These are phyloP conservation scores for Phocides pigmalion DNA, from an alignment of 1,140 invertebrate genomes.

Conservation along the genomic window DNA sequence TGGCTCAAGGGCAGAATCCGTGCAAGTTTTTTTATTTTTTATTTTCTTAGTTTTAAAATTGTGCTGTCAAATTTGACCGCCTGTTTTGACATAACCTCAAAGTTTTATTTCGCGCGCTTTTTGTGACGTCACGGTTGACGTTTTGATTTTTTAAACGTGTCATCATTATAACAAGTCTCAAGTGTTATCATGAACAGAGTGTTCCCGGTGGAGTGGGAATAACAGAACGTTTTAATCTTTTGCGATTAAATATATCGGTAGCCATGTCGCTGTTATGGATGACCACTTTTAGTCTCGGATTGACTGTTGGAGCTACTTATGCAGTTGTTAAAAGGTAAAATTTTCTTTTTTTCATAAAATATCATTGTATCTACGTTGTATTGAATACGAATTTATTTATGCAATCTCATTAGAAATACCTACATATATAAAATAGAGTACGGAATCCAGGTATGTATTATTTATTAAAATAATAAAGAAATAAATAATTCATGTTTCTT, in stretches of 20 bases:
- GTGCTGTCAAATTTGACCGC: constrained; percentile 3
- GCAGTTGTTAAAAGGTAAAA: constrained; percentile 84
- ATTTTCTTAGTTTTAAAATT: neutral
- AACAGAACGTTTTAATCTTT: constrained; percentile 9
- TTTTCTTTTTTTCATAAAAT: neutral
- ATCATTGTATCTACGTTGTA: no score
- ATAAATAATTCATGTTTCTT: no score
- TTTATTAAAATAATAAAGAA: no score
- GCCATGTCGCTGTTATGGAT: constrained; percentile 84
- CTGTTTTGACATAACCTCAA: neutral
- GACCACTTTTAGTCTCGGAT: constrained; percentile 83
- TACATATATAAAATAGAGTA: no score
- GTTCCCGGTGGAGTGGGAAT: neutral
- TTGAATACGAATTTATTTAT: no score
- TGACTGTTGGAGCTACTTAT: constrained; percentile 84
- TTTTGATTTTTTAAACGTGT: constrained; percentile 9
- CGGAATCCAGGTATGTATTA: no score
- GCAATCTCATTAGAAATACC: no score
- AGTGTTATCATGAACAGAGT: constrained; percentile 15
- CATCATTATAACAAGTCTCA: constrained; percentile 2
- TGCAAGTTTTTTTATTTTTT: neutral
- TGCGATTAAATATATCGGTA: constrained; percentile 13
- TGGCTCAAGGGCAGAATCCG: neutral
- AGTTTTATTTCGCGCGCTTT: constrained; percentile 6
- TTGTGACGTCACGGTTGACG: constrained; percentile 13